Percentiles rank a stretch among this genome's conserved stretches.
phyloP scores from a whole-genome alignment of 2,113 vertebrate genomes.

The Epinephelus fuscoguttatus region DNA sequence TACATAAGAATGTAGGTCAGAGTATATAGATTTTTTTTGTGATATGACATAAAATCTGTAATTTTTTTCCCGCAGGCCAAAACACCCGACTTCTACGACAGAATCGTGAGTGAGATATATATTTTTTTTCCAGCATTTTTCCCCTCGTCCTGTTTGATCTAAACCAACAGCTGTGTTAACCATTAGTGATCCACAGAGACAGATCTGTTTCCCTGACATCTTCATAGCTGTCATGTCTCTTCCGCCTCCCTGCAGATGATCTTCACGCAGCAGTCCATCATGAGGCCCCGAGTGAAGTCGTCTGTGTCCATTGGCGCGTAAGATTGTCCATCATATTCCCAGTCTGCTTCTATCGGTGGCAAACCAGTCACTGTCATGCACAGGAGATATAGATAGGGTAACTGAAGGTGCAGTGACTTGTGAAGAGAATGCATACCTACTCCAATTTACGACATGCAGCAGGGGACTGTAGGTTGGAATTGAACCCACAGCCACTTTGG shows the following conservation, averaged over 20 bases:
- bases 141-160: neutral
- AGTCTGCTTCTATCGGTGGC: neutral
- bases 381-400: too few relatives aligned
- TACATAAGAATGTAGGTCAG: neutral
- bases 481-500: too few relatives aligned
- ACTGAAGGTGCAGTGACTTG: neutral
- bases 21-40: neutral
- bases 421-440: neutral
- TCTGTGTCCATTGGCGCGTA: constrained; percentile 97
- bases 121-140: neutral
- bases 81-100: constrained; percentile 89
- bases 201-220: neutral
- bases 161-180: neutral
- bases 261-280: constrained; percentile 93
- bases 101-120: constrained; percentile 87
- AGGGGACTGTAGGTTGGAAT: neutral
- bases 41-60: neutral
- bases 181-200: neutral
- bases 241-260: constrained; percentile 88
- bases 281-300: constrained; percentile 96
- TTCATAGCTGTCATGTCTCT: constrained; percentile 7
- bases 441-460: too few relatives aligned
- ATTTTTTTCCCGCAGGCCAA: constrained; percentile 86
- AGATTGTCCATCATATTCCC: constrained; percentile 62
- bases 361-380: neutral